Evolutionary conservation across 2,797 vertebrate genomes (phyloP), one percentile per base, ranked within the genome.

Genomic region (Momotus momota): DNA sequence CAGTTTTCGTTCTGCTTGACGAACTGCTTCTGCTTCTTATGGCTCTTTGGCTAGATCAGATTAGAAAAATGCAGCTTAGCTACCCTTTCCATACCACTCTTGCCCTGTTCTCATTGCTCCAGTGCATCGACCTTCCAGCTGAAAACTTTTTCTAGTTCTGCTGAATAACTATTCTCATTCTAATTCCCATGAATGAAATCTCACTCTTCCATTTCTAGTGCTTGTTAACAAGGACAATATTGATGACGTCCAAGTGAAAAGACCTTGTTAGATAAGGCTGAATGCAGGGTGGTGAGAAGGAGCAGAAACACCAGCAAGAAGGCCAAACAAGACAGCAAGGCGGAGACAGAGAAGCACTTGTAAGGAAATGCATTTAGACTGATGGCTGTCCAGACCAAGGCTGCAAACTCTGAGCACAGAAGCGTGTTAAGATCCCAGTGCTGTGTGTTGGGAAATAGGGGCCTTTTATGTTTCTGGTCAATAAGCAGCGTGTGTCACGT

Each of bases 401-500:
- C 80, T 90, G 43, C 21, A 49, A 93, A 72, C 64, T 60, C 62
- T 38, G 61, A 90, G 55, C 60, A 70, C 41, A 95, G 87, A 93
- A 86, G 45, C 60, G 41, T 48, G 43, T 75, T 91, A 73, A 83
- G 45, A 90, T 91, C 75, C 48, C 38, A 78, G 22, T 1, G 7
- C 46, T 93, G 77, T 73, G 45, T 52, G 6, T 93, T 95, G 90
- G 66, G 77, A 96, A 94, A 94, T 43, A 82, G 14, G 9, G 23
- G 16, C 38, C 66, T 84, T 93, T 91, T 94, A 88, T 93, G 58
- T 80, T 94, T 40, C 85, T 84, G 55, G 73, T 92, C 93, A 95
- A 82, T 79, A 88, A 64, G 86, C 73, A 94, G 58, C 0, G 6
- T 94, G 75, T 94, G 77, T 94, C 77, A 84, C 62, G 61, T 66